A percentile compares a stretch with the other conserved stretches of the same genome.
These are phyloP conservation scores for Archilochus colubris DNA, from an alignment of 2,113 vertebrate species.

Conservation along the genomic window DNA sequence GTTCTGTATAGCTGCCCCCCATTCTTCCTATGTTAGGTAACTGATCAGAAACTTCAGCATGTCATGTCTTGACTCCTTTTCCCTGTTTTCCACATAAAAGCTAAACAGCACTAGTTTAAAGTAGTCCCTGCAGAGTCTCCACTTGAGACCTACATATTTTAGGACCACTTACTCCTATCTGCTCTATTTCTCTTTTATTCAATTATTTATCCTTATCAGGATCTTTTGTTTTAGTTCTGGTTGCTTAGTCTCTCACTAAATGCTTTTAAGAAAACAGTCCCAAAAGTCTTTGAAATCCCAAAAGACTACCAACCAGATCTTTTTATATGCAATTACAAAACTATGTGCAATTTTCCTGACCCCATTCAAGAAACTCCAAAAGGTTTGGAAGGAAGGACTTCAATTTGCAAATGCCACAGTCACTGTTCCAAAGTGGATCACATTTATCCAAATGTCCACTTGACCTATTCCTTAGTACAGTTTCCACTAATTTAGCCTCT, in stretches of 20 bases:
- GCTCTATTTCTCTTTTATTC: background rate
- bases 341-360: background rate
- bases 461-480: conserved; percentile 11
- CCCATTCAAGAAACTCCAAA: background rate
- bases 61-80: background rate
- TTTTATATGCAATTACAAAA: background rate
- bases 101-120: background rate
- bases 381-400: background rate
- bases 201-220: background rate
- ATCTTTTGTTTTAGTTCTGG: background rate
- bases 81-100: background rate
- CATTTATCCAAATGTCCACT: background rate
- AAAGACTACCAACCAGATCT: background rate
- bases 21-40: background rate
- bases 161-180: background rate
- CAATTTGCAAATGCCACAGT: background rate
- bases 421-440: background rate
- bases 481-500: background rate
- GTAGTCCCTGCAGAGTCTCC: background rate
- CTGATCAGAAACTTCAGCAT: background rate
- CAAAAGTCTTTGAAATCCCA: background rate
- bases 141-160: background rate
- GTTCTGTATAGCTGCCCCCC: background rate
- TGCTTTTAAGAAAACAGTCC: background rate
- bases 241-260: background rate